Conservation (phyloP, 1,140 invertebrate species). For the Lysiphlebus fabarum region DNA sequence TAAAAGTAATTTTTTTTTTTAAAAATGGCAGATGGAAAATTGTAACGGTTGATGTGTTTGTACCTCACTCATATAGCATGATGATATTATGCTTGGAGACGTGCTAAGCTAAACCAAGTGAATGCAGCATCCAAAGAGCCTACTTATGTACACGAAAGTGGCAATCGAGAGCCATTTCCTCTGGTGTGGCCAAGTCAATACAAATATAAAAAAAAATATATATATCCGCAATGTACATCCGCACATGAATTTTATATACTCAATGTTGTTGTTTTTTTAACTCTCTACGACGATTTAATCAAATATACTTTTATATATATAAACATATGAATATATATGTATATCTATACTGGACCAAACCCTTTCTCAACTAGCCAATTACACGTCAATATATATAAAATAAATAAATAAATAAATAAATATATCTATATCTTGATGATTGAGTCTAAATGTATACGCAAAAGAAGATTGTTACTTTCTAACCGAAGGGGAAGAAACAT, state of each 20-base stretch:
- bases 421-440: not conserved
- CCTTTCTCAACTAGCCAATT: not conserved
- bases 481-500: conserved; percentile 15
- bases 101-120: conserved; percentile 12
- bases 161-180: conserved; percentile 34
- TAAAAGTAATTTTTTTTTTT: no score
- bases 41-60: conserved; percentile 23
- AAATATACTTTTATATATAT: conserved; percentile 18
- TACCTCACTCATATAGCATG: no score
- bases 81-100: no score
- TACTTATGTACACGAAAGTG: conserved; percentile 31
- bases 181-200: conserved; percentile 13
- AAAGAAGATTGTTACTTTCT: conserved; percentile 21
- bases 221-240: conserved; percentile 2
- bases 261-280: not conserved
- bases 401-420: conserved; percentile 2
- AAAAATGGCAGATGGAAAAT: conserved; percentile 22
- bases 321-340: not conserved
- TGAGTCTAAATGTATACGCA: not conserved
- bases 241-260: not conserved
- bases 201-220: conserved; percentile 8
- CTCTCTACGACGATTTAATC: conserved; percentile 29
- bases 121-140: conserved; percentile 30
- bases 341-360: conserved; percentile 15
- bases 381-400: conserved; percentile 2